These are phyloP conservation scores for Bos indicus DNA, from an alignment of 2,113 vertebrate genomes.

Conservation along the genomic window DNA sequence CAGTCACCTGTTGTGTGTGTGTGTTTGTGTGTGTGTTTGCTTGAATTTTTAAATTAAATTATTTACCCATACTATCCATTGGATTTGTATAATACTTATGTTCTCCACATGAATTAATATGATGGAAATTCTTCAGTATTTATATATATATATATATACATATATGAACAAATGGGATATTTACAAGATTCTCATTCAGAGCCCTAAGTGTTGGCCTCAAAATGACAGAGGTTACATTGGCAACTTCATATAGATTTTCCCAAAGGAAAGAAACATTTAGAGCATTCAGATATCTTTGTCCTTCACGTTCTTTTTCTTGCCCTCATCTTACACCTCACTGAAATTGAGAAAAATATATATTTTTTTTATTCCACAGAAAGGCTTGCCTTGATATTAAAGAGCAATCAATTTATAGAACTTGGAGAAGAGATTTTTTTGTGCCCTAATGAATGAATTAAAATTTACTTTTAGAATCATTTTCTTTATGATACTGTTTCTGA, in stretches of 20 bases:
- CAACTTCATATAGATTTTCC: slow-evolving; percentile 13
- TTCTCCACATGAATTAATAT: background rate
- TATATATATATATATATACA: background rate
- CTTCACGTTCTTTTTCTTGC: background rate
- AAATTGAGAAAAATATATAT: background rate
- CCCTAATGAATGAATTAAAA: slow-evolving; percentile 55
- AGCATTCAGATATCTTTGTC: background rate
- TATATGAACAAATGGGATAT: background rate
- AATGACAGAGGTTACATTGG: background rate
- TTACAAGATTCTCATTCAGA: background rate
- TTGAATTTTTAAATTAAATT: background rate
- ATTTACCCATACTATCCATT: background rate
- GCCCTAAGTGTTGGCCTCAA: background rate
- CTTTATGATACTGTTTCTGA: slow-evolving; percentile 27
- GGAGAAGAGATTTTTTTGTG: slow-evolving; percentile 7
- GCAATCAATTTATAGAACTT: slow-evolving; percentile 34
- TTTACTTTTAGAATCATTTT: slow-evolving; percentile 53
- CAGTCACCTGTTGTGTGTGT: background rate
- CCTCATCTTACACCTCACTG: background rate
- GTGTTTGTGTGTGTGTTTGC: background rate
- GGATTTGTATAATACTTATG: background rate
- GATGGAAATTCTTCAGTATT: background rate
- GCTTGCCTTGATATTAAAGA: background rate
- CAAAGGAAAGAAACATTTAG: background rate
- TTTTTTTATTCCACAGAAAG: background rate